Conservation (phyloP, 2,888 invertebrate species). For the Drosophila anomelani region DNA sequence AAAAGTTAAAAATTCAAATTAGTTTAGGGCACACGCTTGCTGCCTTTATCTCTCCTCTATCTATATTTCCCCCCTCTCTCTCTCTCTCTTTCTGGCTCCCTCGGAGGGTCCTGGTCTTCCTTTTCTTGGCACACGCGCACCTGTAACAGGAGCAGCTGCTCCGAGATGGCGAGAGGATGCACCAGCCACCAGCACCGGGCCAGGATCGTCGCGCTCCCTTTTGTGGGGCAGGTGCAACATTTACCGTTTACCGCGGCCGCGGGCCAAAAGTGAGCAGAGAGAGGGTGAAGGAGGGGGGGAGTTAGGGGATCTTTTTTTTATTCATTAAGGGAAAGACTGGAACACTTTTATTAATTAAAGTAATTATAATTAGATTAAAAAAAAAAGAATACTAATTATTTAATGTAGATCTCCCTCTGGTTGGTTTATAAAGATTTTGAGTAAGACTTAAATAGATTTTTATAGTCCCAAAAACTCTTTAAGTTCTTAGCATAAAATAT, state of each 20-base stretch:
- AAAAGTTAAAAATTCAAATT: too few species aligned
- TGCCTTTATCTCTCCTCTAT: background rate
- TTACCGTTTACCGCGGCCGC: conserved; percentile 68
- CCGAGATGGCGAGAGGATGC: conserved; percentile 51
- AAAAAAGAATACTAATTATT: too few species aligned
- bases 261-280: conserved; percentile 43
- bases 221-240: conserved; percentile 68
- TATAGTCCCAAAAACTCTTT: background rate
- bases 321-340: background rate
- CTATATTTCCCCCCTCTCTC: background rate
- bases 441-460: background rate
- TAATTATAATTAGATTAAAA: background rate
- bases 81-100: conserved; percentile 9
- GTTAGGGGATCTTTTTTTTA: background rate
- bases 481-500: background rate
- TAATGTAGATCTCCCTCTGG: background rate
- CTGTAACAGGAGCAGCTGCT: conserved; percentile 69
- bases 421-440: background rate
- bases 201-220: conserved; percentile 32
- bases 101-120: background rate
- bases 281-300: background rate
- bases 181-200: background rate
- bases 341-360: background rate
- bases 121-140: conserved; percentile 70
- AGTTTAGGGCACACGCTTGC: conserved; percentile 30